Conservation (phyloP, 35 echinoderm and acorn worm species). For the Ptychodera flava region DNA sequence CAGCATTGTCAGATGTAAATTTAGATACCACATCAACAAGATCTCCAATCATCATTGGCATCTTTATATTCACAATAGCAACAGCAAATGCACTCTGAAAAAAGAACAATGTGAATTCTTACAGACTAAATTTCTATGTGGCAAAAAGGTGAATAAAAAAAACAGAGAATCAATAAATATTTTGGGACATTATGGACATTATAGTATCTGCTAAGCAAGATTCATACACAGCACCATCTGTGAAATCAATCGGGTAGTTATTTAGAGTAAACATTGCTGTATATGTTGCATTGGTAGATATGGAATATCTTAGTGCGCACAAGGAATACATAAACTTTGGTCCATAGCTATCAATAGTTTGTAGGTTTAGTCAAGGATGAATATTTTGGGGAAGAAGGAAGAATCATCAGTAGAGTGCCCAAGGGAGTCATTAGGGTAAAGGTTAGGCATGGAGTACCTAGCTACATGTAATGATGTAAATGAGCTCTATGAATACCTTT, state of each 20-base stretch:
- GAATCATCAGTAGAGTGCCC: no score
- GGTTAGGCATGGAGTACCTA: no score
- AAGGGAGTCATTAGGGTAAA: no score
- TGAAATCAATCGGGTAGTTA: neutral
- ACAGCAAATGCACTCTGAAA: constrained; percentile 76
- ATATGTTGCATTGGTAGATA: neutral
- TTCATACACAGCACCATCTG: neutral
- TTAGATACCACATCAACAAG: constrained; percentile 81
- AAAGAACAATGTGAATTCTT: constrained; percentile 3
- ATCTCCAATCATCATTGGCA: constrained; percentile 83
- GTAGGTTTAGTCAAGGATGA: no score
- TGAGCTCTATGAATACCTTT: no score
- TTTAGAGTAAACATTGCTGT: neutral
- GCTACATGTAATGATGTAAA: no score
- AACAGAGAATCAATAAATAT: neutral
- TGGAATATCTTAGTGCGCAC: no score
- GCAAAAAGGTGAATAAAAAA: neutral
- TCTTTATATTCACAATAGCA: constrained; percentile 87
- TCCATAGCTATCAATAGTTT: no score
- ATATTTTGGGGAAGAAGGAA: no score
- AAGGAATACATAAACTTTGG: no score
- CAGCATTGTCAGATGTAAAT: constrained; percentile 56
- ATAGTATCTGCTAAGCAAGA: neutral
- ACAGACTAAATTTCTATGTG: no score
- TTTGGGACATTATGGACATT: neutral